Evolutionary conservation across 30 jellyfish, hydroid and myxozoan species (phyloP).

Genomic region (Morbakka virulenta): DNA sequence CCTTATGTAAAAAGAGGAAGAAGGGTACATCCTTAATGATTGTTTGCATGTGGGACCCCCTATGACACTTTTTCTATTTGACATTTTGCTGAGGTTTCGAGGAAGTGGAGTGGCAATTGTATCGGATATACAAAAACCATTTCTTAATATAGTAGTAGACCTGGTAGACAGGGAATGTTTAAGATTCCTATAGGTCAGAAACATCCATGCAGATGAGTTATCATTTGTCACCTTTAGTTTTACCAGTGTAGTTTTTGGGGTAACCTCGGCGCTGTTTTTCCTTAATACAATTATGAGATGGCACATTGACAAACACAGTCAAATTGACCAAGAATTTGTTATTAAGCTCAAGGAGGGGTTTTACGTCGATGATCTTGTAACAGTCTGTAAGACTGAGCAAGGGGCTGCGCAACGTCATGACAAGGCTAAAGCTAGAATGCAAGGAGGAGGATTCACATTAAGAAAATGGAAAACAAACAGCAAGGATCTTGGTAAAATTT

Average conservation of each 20-base stretch:
- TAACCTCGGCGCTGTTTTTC: not conserved
- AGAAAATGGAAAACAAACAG: not conserved
- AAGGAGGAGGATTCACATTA: not conserved
- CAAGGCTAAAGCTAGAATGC: slow-evolving; percentile 2
- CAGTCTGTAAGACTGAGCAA: not conserved
- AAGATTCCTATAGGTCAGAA: too few species aligned
- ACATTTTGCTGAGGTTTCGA: slow-evolving; percentile 37
- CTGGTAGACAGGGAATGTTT: too few species aligned
- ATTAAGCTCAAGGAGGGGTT: too few species aligned
- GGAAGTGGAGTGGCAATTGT: too few species aligned
- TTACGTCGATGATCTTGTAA: too few species aligned
- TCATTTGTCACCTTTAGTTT: slow-evolving; percentile 11
- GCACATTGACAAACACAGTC: not conserved
- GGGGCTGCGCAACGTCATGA: slow-evolving; percentile 1
- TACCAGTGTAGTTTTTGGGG: slow-evolving; percentile 25
- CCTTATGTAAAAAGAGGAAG: slow-evolving; percentile 1
- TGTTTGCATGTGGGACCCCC: too few species aligned
- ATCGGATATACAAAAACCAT: not conserved
- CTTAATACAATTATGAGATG: not conserved
- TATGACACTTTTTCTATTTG: too few species aligned
- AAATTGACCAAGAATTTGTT: too few species aligned
- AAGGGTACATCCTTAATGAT: slow-evolving; percentile 22
- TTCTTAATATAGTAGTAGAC: not conserved
- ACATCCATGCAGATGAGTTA: slow-evolving; percentile 4
- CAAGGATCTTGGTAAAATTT: not conserved